Evolutionary conservation across 2,797 vertebrate species (phyloP), one percentile per base, ranked within the genome.

Genomic region (Centroberyx gerrardi): DNA sequence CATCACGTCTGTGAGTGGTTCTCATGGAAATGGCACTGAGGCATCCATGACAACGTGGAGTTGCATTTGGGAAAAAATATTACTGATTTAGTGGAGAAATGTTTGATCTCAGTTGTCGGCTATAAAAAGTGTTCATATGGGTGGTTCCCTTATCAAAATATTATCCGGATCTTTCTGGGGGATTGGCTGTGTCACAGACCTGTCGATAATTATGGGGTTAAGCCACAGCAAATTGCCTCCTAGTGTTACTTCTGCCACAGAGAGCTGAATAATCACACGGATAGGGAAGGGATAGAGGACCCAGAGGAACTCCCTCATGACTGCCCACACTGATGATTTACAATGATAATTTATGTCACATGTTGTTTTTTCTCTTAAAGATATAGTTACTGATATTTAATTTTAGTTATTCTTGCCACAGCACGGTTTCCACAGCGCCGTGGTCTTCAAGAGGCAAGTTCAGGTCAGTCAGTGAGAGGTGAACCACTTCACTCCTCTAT

Each of bases 221-320:
- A 59, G 17, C 62, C 63, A 31, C 38, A 49, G 33, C 33, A 29
- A 44, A 87, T 81, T 86, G 54, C 28, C 54, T 8, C 15, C 29
- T 33, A 10, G 40, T 70, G 28, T 31, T 28, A 12, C 28, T 49
- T 31, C 12, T 22, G 63, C 69, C 73, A 76, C 71, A 69, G 51
- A 78, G 76, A 83, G 67, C 59, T 66, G 59, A 63, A 71, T 60
- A 75, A 52, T 88, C 54, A 68, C 40, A 74, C 74, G 22, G 22
- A 22, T 68, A 60, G 80, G 72, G 38, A 65, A 66, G 79, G 62
- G 63, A 68, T 62, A 42, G 38, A n/a, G 36, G 18, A 68, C 68
- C 62, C 36, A 49, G 31, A 65, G 73, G 40, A 82, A 65, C 72
- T 66, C 68, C 72, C 62, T 51, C 8, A 40, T 67, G 68, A 31